Percentiles rank a stretch among this genome's conserved stretches.
Conservation (phyloP, 2,113 vertebrate species). For the Herpetotheres cachinnans region DNA sequence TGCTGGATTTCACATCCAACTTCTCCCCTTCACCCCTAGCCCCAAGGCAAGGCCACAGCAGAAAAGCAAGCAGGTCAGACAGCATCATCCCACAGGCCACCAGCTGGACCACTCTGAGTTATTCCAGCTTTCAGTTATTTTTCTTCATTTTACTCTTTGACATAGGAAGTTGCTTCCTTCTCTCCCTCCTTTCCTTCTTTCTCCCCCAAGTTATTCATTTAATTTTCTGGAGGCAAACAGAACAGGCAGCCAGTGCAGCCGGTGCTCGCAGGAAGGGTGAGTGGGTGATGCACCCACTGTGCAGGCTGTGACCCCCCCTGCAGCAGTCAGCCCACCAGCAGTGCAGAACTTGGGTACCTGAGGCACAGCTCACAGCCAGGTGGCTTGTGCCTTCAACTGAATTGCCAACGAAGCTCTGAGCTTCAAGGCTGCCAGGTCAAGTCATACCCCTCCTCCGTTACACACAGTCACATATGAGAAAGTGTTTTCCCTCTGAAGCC, state of each 20-base stretch:
- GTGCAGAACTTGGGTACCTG: accelerated
- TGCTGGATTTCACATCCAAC: background rate
- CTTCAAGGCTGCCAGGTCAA: background rate
- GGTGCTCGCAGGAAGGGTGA: accelerated
- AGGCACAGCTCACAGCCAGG: background rate
- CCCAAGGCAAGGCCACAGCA: background rate
- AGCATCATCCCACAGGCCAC: background rate
- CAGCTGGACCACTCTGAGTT: background rate
- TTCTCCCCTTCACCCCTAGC: background rate
- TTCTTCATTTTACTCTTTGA: background rate
- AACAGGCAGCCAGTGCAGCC: background rate
- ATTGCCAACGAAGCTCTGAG: background rate
- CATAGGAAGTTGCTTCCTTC: background rate
- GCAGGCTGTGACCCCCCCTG: background rate
- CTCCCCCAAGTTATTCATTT: background rate
- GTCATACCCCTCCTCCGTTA: background rate
- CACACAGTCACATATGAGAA: background rate
- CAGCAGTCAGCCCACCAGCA: background rate
- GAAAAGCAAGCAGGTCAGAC: background rate
- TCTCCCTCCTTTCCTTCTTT: background rate
- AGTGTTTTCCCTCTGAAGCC: background rate
- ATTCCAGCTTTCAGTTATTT: background rate
- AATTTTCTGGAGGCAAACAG: background rate
- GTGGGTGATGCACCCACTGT: background rate
- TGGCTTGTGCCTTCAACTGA: background rate